Conservation (phyloP, 1,140 invertebrate genomes). For the Papilio aristodemus region DNA sequence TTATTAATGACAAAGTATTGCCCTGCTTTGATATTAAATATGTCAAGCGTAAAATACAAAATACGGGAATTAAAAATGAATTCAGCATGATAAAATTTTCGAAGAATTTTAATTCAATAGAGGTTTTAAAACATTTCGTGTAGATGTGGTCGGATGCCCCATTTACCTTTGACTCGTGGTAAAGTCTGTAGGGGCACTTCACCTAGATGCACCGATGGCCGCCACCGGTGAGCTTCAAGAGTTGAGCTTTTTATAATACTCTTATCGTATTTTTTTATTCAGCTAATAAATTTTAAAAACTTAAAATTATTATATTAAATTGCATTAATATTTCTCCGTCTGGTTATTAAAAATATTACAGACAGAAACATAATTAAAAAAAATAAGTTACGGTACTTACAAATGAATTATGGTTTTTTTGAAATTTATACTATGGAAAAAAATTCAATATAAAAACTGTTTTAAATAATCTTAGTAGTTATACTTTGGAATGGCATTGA, state of each 20-base stretch:
- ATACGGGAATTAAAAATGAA: background rate
- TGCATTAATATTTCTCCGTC: too few relatives aligned
- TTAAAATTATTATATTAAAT: too few relatives aligned
- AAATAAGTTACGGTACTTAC: too few relatives aligned
- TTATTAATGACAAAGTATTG: background rate
- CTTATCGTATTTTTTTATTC: background rate
- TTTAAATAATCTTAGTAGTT: too few relatives aligned
- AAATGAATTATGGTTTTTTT: too few relatives aligned
- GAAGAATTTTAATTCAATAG: background rate
- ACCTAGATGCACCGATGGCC: slow-evolving; percentile 18
- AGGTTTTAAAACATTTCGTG: slow-evolving; percentile 10
- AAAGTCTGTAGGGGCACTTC: slow-evolving; percentile 26
- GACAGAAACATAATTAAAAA: too few relatives aligned
- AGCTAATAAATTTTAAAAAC: too few relatives aligned
- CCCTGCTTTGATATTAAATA: background rate
- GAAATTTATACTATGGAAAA: too few relatives aligned
- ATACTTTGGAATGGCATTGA: too few relatives aligned
- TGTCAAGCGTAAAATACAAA: too few relatives aligned
- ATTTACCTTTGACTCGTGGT: slow-evolving; percentile 20
- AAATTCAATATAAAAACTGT: too few relatives aligned
- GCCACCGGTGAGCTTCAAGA: background rate
- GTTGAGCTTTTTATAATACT: background rate
- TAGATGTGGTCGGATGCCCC: slow-evolving; percentile 18
- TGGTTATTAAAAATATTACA: too few relatives aligned
- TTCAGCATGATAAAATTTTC: slow-evolving; percentile 3